phyloP scores from a whole-genome alignment of 37 sponge, comb jelly and placozoan species.

The Tethya wilhelma region DNA sequence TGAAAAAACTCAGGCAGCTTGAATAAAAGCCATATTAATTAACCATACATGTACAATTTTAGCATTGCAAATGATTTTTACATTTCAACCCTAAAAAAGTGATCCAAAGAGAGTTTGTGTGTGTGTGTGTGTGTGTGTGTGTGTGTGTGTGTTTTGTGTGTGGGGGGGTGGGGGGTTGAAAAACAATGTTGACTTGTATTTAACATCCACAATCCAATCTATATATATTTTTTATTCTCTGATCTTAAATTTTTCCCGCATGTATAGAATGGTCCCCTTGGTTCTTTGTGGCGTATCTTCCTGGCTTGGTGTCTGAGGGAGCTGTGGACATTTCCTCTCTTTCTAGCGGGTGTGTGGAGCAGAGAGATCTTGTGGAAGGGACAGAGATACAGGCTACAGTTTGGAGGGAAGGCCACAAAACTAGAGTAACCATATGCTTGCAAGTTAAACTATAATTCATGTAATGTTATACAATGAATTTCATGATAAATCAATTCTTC shows the following conservation, averaged over 20 bases:
- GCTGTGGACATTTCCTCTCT: slow-evolving; percentile 57
- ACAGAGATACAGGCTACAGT: slow-evolving; percentile 29
- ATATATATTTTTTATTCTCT: neutral
- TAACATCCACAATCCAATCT: neutral
- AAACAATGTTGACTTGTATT: neutral
- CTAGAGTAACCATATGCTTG: slow-evolving; percentile 19
- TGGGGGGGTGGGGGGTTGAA: neutral
- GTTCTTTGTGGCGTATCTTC: slow-evolving; percentile 39
- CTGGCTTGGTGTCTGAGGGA: slow-evolving; percentile 77
- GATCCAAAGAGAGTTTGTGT: neutral
- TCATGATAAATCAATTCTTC: neutral
- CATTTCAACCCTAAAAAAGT: too few species aligned
- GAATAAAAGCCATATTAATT: too few species aligned
- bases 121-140: neutral
- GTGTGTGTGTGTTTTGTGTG: neutral
- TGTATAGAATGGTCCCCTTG: slow-evolving; percentile 54
- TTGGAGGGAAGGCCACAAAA: slow-evolving; percentile 60
- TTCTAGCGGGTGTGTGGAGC: slow-evolving; percentile 52
- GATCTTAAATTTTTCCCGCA: neutral
- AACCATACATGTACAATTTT: too few species aligned
- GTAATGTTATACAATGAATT: neutral
- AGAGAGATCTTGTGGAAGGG: slow-evolving; percentile 69
- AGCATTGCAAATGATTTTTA: too few species aligned
- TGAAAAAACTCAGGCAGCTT: too few species aligned
- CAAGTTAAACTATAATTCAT: neutral